Percentiles rank a stretch among this genome's conserved stretches.
These are phyloP conservation scores for Perizoma flavofasciatum DNA, from an alignment of 2,888 invertebrate species.

Conservation along the genomic window DNA sequence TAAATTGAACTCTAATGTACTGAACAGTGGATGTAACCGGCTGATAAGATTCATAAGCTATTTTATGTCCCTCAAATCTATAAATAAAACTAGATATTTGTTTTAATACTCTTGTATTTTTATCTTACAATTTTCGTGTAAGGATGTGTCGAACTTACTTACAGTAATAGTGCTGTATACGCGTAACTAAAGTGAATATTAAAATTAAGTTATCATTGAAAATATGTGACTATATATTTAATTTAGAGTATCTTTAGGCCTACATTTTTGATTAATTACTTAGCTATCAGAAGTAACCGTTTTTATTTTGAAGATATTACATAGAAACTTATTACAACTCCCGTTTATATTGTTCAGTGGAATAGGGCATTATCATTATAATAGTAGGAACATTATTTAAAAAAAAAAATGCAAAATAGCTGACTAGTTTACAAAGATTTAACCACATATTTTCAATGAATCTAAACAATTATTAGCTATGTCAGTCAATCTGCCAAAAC, in stretches of 20 bases:
- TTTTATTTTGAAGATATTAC: no score
- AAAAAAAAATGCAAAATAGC: conserved; percentile 24
- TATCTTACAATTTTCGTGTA: conserved; percentile 60
- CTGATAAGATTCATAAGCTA: no score
- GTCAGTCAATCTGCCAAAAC: conserved; percentile 66
- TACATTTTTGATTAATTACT: no score
- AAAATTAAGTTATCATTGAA: conserved; percentile 17
- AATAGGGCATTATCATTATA: conserved; percentile 21
- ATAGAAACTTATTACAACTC: no score
- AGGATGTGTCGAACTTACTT: conserved; percentile 53
- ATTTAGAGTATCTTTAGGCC: not conserved
- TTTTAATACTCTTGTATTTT: conserved; percentile 56
- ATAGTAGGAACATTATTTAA: conserved; percentile 45
- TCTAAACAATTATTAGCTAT: conserved; percentile 42
- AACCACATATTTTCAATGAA: conserved; percentile 49
- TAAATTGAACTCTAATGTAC: no score
- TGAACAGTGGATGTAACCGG: no score
- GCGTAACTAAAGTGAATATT: conserved; percentile 37
- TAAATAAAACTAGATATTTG: conserved; percentile 32
- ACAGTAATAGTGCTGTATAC: conserved; percentile 57
- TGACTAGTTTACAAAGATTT: conserved; percentile 6
- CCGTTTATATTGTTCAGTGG: conserved; percentile 6
- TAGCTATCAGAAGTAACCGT: no score
- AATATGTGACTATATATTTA: conserved; percentile 40
- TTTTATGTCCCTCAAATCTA: not conserved